These are phyloP conservation scores for Heliconius hortense DNA, from an alignment of 2,888 invertebrate genomes.

Conservation along the genomic window DNA sequence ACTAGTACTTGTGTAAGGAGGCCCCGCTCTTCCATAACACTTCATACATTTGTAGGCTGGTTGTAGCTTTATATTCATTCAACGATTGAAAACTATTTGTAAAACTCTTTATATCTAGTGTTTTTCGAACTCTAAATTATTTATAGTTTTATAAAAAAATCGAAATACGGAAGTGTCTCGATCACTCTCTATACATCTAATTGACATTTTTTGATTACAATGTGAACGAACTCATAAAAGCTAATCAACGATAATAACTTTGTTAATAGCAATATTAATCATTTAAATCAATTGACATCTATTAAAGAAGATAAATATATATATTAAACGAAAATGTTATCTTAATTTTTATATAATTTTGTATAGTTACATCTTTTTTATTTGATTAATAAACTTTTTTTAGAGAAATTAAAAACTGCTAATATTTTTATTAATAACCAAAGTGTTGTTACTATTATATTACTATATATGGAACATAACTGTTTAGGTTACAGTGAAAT, in stretches of 20 bases:
- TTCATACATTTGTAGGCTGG: too few species aligned
- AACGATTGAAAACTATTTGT: too few species aligned
- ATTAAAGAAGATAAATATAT: slow-evolving; percentile 4
- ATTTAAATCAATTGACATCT: slow-evolving; percentile 9
- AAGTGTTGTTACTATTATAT: too few species aligned
- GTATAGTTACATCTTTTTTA: background rate
- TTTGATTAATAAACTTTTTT: background rate
- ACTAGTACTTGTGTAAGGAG: too few species aligned
- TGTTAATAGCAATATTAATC: background rate
- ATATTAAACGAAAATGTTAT: slow-evolving; percentile 1
- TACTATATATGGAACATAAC: too few species aligned
- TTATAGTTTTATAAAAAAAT: background rate
- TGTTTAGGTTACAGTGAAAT: slow-evolving; percentile 24
- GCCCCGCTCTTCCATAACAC: too few species aligned
- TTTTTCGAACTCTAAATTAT: background rate
- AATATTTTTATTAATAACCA: too few species aligned
- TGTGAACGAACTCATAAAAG: slow-evolving; percentile 6
- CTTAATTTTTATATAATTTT: background rate
- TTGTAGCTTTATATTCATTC: too few species aligned
- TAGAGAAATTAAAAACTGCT: background rate
- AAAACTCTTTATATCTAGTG: background rate
- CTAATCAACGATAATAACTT: slow-evolving; percentile 9
- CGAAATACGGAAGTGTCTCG: background rate
- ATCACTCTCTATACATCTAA: background rate
- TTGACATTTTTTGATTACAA: slow-evolving; percentile 3